These are phyloP conservation scores for Galerucella nymphaeae DNA, from an alignment of 2,888 invertebrate species.

Conservation along the genomic window DNA sequence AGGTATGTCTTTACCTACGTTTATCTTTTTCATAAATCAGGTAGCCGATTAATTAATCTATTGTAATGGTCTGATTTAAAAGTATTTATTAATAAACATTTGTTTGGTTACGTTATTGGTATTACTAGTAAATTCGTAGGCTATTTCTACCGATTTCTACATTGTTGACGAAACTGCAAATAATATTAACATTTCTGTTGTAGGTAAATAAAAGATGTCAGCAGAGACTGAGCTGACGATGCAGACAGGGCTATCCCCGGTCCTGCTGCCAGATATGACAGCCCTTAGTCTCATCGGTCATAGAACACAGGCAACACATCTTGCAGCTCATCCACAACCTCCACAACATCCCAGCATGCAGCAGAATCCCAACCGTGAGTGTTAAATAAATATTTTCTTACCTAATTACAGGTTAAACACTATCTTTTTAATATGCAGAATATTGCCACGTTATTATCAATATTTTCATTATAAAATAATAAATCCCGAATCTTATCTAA, in stretches of 20 bases:
- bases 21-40: too few species aligned
- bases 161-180: too few species aligned
- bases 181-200: conserved; percentile 14
- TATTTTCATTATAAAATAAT: background rate
- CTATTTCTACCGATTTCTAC: too few species aligned
- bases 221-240: conserved; percentile 69
- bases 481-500: conserved; percentile 2
- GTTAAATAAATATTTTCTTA: background rate
- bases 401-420: too few species aligned
- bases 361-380: conserved; percentile 54
- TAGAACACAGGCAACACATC: conserved; percentile 53
- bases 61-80: too few species aligned
- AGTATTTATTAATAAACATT: too few species aligned
- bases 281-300: conserved; percentile 62
- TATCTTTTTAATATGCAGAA: too few species aligned
- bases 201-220: conserved; percentile 64
- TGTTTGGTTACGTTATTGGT: too few species aligned
- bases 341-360: conserved; percentile 58
- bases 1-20: too few species aligned
- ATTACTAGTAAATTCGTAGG: too few species aligned
- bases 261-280: conserved; percentile 62
- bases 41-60: too few species aligned
- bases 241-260: conserved; percentile 60
- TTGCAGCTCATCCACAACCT: conserved; percentile 50
- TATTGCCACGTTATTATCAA: background rate